Conservation (phyloP, 2,888 invertebrate species). For the Orthosia incerta region DNA sequence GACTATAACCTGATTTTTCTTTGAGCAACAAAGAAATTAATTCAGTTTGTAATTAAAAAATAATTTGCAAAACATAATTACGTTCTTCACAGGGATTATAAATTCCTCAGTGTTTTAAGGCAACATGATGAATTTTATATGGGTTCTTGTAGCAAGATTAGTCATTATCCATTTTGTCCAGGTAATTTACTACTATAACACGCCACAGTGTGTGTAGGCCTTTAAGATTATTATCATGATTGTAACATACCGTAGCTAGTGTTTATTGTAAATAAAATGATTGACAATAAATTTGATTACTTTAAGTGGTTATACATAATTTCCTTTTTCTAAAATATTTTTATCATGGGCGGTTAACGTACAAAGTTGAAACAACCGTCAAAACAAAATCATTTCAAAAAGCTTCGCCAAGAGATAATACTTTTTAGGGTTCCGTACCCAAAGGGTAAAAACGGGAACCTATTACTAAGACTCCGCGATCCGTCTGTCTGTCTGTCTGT, state of each 20-base stretch:
- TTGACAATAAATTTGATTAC: slow-evolving; percentile 90
- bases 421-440: too few relatives aligned
- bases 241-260: slow-evolving; percentile 80
- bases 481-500: too few relatives aligned
- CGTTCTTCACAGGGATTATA: slow-evolving; percentile 1
- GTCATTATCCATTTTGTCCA: slow-evolving; percentile 9
- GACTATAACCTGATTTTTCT: slow-evolving; percentile 27
- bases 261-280: slow-evolving; percentile 89
- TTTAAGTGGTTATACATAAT: slow-evolving; percentile 75
- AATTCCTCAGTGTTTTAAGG: neutral
- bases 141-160: neutral
- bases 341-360: neutral
- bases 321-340: slow-evolving; percentile 39
- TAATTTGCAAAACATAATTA: slow-evolving; percentile 22
- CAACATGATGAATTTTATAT: slow-evolving; percentile 7
- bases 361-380: too few relatives aligned
- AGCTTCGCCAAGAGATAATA: too few relatives aligned
- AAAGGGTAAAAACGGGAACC: too few relatives aligned
- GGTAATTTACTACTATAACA: slow-evolving; percentile 45
- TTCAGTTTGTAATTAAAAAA: slow-evolving; percentile 31
- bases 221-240: slow-evolving; percentile 72
- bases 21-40: slow-evolving; percentile 27
- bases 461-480: too few relatives aligned
- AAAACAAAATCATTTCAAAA: too few relatives aligned
- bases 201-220: slow-evolving; percentile 53